Evolutionary conservation across 2,888 invertebrate species (phyloP).

Genomic region (Sesamia inferens): DNA sequence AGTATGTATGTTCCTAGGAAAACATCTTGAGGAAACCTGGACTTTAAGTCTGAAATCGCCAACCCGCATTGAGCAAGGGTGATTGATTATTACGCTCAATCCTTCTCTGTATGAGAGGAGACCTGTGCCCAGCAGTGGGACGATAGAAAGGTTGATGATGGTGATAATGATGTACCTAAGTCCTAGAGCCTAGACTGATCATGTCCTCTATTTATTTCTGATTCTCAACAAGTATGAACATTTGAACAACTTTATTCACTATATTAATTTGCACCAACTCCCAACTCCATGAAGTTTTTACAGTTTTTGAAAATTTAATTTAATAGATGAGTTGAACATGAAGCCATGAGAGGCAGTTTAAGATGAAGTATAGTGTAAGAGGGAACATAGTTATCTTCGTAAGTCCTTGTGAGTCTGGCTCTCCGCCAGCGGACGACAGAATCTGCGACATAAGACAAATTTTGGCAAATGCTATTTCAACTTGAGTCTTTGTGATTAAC

Average conservation of each 20-base stretch:
- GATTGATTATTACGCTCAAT: too few relatives aligned
- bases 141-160: too few relatives aligned
- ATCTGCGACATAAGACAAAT: constrained; percentile 66
- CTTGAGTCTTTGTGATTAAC: constrained; percentile 51
- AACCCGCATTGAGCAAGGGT: too few relatives aligned
- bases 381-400: constrained; percentile 56
- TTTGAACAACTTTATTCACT: background rate
- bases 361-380: constrained; percentile 57
- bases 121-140: too few relatives aligned
- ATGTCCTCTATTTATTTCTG: background rate
- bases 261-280: background rate
- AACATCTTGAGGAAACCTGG: too few relatives aligned
- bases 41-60: too few relatives aligned
- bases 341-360: constrained; percentile 57
- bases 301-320: constrained; percentile 41
- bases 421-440: constrained; percentile 59
- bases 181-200: background rate
- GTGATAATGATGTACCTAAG: too few relatives aligned
- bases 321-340: constrained; percentile 40
- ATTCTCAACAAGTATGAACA: background rate
- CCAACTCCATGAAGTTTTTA: constrained; percentile 1
- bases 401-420: constrained; percentile 61
- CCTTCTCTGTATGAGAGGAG: too few relatives aligned
- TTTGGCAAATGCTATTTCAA: constrained; percentile 62
- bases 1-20: too few relatives aligned